A percentile compares a stretch with the other conserved stretches of the same genome.
phyloP scores from a whole-genome alignment of 2,113 vertebrate genomes.

The Oncorhynchus keta region DNA sequence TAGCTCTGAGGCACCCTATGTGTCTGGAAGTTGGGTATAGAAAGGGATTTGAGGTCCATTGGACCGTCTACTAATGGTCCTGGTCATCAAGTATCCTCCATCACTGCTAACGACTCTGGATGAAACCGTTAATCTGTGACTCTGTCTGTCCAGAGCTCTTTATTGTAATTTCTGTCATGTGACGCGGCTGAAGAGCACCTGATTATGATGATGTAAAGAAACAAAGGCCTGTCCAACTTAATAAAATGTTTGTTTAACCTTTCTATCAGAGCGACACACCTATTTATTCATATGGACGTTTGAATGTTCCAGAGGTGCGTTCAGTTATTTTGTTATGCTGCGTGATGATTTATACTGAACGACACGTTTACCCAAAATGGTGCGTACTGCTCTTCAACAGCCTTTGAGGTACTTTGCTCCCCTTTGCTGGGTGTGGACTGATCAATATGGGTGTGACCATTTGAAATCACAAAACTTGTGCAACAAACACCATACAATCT shows the following conservation, averaged over 20 bases:
- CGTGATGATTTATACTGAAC: neutral
- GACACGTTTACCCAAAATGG: too few relatives aligned
- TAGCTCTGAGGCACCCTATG: neutral
- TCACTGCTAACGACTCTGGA: constrained; percentile 13
- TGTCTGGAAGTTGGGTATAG: too few relatives aligned
- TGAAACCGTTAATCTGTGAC: constrained; percentile 36
- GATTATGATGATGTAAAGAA: constrained; percentile 44
- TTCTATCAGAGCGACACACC: neutral
- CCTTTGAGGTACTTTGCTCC: too few relatives aligned
- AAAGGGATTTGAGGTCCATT: too few relatives aligned
- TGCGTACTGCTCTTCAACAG: too few relatives aligned
- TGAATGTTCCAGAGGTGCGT: neutral
- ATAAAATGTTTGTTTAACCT: constrained; percentile 59
- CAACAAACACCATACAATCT: too few relatives aligned
- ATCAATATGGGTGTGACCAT: too few relatives aligned
- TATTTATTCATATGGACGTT: neutral
- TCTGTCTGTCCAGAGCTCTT: neutral
- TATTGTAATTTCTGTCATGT: neutral
- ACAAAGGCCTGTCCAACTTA: constrained; percentile 44
- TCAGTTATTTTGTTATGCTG: neutral
- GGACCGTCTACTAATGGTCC: constrained; percentile 9
- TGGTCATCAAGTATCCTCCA: constrained; percentile 14
- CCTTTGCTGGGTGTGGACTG: too few relatives aligned
- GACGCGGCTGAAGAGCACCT: constrained; percentile 24
- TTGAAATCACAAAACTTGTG: too few relatives aligned